Evolutionary conservation across 2,797 vertebrate genomes (phyloP), one percentile per base, ranked within the genome.

Genomic region (Dendrocincla tyrannina): DNA sequence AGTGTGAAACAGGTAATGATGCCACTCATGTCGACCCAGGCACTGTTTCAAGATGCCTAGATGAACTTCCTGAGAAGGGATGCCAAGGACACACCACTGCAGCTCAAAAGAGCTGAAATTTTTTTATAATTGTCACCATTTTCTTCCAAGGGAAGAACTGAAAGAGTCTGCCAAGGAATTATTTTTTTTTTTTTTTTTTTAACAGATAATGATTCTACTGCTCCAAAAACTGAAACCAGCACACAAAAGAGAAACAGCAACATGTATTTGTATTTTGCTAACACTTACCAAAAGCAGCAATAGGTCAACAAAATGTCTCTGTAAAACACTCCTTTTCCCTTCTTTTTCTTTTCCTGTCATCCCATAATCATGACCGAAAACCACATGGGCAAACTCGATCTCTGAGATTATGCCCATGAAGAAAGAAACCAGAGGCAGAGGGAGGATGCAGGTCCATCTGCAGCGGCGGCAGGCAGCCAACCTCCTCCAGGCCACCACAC

Each of bases 131-230:
- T 78, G 81, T 67, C 12, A 9, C 59, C 76, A 52, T 93, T 96
- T 96, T 86, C 89, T 96, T 95, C 90, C 66, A 69, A 93, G 73
- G 63, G 66, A 95, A 94, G 78, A 88, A 49, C 9, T 89, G 79
- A 76, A 93, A 93, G 69, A 42, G 50, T 49, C 70, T 77, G 62
- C 58, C 62, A 76, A 84, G 44, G 75, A 89, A 46, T 80, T 47
- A 2, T 79, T 63, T 88, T 13, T 58, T 50, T 78, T 42, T 47
- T 52, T 81, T 20, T 66, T 83, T 91, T 92, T 58, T 22, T 20
- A 46, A 32, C 33, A 93, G 33, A 41, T 78, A 52, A 85, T 89
- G 49, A 79, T 94, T 68, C 4, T 9, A n/a, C 23, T 19, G 19
- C 75, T 96, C 88, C 70, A 73, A 84, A 96, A 85, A 13, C 52